These are phyloP conservation scores for Parapsyche elsis DNA, from an alignment of 1,140 invertebrate species.

Conservation along the genomic window DNA sequence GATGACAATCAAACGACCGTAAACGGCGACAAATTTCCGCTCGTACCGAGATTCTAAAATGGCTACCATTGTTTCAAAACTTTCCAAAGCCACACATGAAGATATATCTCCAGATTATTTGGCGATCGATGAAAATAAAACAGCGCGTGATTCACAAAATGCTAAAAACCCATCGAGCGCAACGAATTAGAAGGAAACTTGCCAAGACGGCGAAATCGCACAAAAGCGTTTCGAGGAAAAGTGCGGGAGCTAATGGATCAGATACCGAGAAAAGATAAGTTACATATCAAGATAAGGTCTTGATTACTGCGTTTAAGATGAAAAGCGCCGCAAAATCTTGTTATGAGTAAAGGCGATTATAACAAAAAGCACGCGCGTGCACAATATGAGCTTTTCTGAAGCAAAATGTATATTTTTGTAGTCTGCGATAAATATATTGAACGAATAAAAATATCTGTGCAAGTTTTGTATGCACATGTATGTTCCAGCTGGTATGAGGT, in stretches of 20 bases:
- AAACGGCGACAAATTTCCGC: not conserved
- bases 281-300: no score
- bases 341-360: no score
- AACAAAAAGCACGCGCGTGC: no score
- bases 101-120: conserved; percentile 3
- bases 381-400: no score
- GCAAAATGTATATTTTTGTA: no score
- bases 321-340: no score
- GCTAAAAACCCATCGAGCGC: not conserved
- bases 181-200: not conserved
- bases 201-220: not conserved
- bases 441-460: no score
- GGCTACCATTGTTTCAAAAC: no score
- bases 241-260: not conserved
- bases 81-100: not conserved
- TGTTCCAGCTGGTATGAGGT: not conserved
- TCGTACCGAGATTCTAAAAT: no score
- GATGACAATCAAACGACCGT: not conserved
- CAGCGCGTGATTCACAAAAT: not conserved
- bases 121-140: not conserved
- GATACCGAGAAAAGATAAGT: no score
- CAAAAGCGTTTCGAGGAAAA: not conserved
- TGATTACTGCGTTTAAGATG: no score
- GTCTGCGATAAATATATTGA: no score
- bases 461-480: not conserved